These are phyloP conservation scores for Acanthaster planci DNA, from an alignment of 35 echinoderm and acorn worm genomes.

Conservation along the genomic window DNA sequence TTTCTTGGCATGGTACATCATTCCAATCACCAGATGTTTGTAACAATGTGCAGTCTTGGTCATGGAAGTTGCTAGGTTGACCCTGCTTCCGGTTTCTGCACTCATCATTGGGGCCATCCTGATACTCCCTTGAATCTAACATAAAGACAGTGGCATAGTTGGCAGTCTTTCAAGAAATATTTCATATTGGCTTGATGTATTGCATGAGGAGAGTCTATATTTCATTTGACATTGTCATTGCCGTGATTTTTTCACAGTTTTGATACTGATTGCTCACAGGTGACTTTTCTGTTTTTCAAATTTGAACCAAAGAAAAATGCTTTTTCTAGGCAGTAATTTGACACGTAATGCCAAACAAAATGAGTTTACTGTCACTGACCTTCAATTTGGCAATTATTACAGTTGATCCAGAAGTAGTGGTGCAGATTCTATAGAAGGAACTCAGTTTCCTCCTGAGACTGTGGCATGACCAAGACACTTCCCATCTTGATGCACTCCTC, in stretches of 20 bases:
- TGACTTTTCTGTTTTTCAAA: no score
- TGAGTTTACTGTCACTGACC: no score
- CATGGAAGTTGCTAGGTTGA: background rate
- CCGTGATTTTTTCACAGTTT: no score
- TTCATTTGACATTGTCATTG: no score
- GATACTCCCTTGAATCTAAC: background rate
- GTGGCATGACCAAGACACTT: background rate
- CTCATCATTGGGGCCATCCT: background rate
- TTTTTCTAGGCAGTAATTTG: no score
- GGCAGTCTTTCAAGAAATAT: background rate
- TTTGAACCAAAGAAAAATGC: no score
- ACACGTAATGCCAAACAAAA: no score
- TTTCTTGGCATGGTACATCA: background rate
- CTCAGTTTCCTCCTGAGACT: background rate
- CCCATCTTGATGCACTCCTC: background rate
- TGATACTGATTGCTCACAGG: no score
- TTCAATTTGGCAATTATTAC: background rate
- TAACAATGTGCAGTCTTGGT: background rate
- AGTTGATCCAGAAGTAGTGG: background rate
- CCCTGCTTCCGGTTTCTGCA: background rate
- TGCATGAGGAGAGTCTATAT: no score
- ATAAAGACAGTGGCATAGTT: background rate
- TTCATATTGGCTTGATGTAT: no score
- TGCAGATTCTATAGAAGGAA: background rate
- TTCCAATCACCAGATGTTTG: background rate